phyloP scores from a whole-genome alignment of 2,797 vertebrate species.

The Dermochelys coriacea region DNA sequence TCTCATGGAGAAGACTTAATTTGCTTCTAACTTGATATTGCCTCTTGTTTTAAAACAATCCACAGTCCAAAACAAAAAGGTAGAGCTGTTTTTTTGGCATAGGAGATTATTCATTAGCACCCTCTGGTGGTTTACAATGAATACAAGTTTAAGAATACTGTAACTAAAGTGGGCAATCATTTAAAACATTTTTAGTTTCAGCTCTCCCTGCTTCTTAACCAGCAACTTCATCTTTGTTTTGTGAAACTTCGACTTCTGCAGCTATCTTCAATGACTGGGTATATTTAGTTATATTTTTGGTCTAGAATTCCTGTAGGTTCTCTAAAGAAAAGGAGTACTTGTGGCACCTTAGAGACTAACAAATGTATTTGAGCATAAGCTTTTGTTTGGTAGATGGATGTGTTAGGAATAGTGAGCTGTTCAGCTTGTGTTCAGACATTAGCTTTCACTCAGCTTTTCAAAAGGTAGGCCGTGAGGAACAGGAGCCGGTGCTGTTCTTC shows the following conservation, averaged over 20 bases:
- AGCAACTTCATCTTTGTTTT: rapidly evolving
- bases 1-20: not conserved
- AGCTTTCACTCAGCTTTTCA: not conserved
- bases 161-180: not conserved
- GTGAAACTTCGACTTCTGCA: not conserved
- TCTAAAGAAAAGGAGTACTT: not conserved
- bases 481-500: not conserved
- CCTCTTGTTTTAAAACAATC: not conserved
- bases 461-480: rapidly evolving
- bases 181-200: not conserved
- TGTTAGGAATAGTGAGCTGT: not conserved
- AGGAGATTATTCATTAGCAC: not conserved
- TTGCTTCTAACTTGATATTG: not conserved
- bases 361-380: not conserved
- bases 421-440: too few species aligned
- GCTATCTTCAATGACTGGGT: not conserved
- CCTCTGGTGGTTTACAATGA: constrained; percentile 20
- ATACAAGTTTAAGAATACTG: not conserved
- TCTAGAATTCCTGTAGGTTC: not conserved
- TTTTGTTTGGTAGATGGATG: not conserved
- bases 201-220: not conserved
- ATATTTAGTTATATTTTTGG: not conserved
- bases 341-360: too few species aligned
- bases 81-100: rapidly evolving
- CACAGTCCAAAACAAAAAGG: not conserved